A percentile compares a stretch with the other conserved stretches of the same genome.
Evolutionary conservation across 2,888 invertebrate genomes (phyloP).

Genomic region (Orgyia antiqua): DNA sequence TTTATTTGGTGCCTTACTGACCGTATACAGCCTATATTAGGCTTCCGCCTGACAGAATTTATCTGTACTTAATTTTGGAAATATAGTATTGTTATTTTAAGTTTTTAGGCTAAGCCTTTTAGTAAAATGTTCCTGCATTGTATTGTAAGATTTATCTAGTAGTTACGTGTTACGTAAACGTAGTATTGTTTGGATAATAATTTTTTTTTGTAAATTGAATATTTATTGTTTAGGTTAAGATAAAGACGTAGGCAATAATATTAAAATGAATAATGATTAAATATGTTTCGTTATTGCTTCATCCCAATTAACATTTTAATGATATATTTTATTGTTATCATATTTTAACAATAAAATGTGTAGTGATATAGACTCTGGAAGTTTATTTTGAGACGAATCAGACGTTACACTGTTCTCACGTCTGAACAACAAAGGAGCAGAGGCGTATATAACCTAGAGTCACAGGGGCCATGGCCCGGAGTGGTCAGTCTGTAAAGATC

Average conservation of each 20-base stretch:
- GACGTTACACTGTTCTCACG: too few relatives aligned
- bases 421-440: too few relatives aligned
- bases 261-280: slow-evolving; percentile 25
- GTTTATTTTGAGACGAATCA: too few relatives aligned
- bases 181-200: slow-evolving; percentile 30
- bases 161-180: slow-evolving; percentile 19
- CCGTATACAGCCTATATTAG: slow-evolving; percentile 48
- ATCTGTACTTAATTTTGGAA: slow-evolving; percentile 54
- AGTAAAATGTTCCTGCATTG: slow-evolving; percentile 17
- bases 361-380: too few relatives aligned
- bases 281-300: slow-evolving; percentile 15
- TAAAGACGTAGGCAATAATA: slow-evolving; percentile 23
- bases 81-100: slow-evolving; percentile 37
- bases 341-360: too few relatives aligned
- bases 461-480: too few relatives aligned
- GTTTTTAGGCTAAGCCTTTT: slow-evolving; percentile 6
- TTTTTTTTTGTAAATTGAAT: slow-evolving; percentile 22
- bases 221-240: slow-evolving; percentile 41
- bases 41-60: slow-evolving; percentile 56
- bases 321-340: too few relatives aligned
- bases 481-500: too few relatives aligned
- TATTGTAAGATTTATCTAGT: slow-evolving; percentile 12
- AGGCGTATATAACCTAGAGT: too few relatives aligned
- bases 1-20: not conserved
- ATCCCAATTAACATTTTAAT: too few relatives aligned